Evolutionary conservation across 2,888 invertebrate species (phyloP), one percentile per base, ranked within the genome.

Genomic region (Xestoiulus laeticollis): DNA sequence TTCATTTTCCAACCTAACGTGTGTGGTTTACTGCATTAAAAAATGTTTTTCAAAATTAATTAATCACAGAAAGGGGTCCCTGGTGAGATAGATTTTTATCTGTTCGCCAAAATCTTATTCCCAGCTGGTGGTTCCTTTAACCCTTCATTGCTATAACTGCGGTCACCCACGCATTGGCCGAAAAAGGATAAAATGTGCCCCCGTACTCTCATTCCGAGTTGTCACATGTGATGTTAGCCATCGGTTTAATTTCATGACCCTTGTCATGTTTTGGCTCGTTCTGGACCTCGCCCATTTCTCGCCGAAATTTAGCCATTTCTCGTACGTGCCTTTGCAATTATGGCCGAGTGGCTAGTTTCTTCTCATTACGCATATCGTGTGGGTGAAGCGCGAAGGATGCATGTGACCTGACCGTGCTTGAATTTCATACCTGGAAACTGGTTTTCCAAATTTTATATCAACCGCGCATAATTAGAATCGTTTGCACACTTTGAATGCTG

Each of bases 351-450:
- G 68, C 22, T 68, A 68, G n/a, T 68, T 68, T 68, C 26, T 22
- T 68, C 68, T 22, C 68, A 68, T 68, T 68, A 26, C 22, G 22
- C 68, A 26, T 68, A 68, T 68, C 26, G 68, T 26, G 68, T 68
- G 68, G 68, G 68, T 68, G 68, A 68, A 26, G 22, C 68, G 26
- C 68, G 68, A 68, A 68, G 68, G 68, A 68, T 68, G 59, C 16
- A 16, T n/a, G 38, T 68, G 68, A 68, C 68, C 68, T 68, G 68
- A 68, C 68, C 68, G 22, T 0, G 68, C 68, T 68, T 22, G 68
- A 6, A n/a, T 59, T 59, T 59, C 2, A 59, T 26, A 68, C n/a
- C 26, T 19, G 26, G 10, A 68, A 68, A 68, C 68, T 68, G 68
- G 68, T 68, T 68, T 26, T 10, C 26, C 10, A 1, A 8, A 59